Evolutionary conservation across 2,113 vertebrate genomes (phyloP), one percentile per base, ranked within the genome.

Genomic region (Scomber scombrus): DNA sequence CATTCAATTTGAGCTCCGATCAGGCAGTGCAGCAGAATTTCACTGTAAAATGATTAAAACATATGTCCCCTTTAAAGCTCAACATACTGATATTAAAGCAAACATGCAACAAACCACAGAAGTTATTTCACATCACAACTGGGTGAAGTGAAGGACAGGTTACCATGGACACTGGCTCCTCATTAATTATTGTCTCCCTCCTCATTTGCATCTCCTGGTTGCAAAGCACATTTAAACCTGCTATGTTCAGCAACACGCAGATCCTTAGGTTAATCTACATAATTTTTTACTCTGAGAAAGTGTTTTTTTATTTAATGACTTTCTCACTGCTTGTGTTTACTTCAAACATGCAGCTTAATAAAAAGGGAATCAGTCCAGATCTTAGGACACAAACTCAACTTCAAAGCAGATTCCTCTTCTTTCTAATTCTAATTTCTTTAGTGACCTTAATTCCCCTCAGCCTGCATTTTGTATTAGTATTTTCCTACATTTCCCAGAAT

Each of bases 91-190:
- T 3, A 40, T 15, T 46, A 57, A 8, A 40, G n/a, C 55, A 75
- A 26, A 65, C 29, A 60, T 14, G 26, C 21, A 47, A 56, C 21
- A 78, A 49, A 66, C 21, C 60, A 31, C 14, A 23, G 15, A 49
- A 49, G 71, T 71, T 80, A 71, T 64, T 75, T 56, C 23, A 68
- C 23, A 67, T 75, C 52, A 62, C 19, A 52, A 12, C 23, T 31
- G 62, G 61, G 73, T 75, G 55, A 60, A 46, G 43, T 75, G 70
- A 80, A 81, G 85, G 82, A 80, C 76, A 49, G 61, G 76, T 90
- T 75, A 51, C 78, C 72, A 86, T 82, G 81, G 71, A 83, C 71
- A 84, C 54, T 1, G 4, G 49, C 64, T 61, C 46, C 54, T 85
- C 71, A 81, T 80, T 67, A 73, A 75, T 77, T 55, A 63, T 71